phyloP scores from a whole-genome alignment of 2,113 vertebrate genomes.

The Chloroceryle aenea region DNA sequence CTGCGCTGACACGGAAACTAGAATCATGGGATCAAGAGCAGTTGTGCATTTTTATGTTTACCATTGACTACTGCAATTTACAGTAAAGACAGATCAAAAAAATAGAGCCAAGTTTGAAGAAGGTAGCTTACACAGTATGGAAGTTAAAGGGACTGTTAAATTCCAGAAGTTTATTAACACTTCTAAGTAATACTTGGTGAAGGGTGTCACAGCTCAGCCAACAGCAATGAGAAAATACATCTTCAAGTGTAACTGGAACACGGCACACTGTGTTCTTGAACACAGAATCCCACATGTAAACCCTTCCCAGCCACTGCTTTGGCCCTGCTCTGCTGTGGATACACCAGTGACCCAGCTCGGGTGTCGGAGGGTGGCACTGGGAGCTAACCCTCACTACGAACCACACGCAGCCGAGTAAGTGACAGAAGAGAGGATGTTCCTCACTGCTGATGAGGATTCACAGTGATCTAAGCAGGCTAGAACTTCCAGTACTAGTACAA shows the following conservation, averaged over 20 bases:
- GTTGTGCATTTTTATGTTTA: neutral
- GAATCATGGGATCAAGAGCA: neutral
- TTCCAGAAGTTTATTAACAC: neutral
- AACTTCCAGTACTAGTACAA: neutral
- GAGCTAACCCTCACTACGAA: neutral
- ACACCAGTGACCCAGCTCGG: neutral
- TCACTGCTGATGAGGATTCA: neutral
- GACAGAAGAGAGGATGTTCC: neutral
- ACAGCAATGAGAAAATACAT: neutral
- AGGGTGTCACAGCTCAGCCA: too few relatives aligned
- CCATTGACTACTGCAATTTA: neutral
- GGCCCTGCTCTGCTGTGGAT: neutral
- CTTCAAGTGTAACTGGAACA: neutral
- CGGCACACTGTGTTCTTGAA: fast-evolving
- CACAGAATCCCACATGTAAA: neutral
- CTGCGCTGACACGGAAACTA: neutral
- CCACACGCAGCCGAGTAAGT: neutral
- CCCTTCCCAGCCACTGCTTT: neutral
- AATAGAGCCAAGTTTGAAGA: neutral
- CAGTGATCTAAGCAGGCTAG: neutral
- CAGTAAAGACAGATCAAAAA: neutral
- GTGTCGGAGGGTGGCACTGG: too few relatives aligned
- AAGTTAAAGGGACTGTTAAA: neutral
- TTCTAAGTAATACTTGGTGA: neutral
- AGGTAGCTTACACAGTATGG: neutral